These are phyloP conservation scores for Eucera pruinosa DNA, from an alignment of 2,888 invertebrate genomes.

Conservation along the genomic window DNA sequence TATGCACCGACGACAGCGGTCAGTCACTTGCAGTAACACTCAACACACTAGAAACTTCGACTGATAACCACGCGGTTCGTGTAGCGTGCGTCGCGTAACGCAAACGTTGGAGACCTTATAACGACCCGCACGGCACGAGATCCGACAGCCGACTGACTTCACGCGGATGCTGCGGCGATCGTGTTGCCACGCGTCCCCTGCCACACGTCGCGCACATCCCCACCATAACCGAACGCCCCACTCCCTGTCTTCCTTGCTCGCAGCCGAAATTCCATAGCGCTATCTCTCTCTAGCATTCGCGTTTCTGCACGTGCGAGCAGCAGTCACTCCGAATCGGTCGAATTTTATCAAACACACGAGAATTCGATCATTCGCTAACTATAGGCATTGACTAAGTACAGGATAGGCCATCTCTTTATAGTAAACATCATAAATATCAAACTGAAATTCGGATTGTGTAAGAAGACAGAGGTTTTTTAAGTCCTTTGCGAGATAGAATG, in stretches of 20 bases:
- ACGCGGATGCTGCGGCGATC: constrained; percentile 67
- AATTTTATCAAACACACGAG: constrained; percentile 30
- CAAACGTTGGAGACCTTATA: neutral
- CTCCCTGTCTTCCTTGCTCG: constrained; percentile 1
- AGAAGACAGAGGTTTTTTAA: no score
- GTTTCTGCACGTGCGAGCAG: constrained; percentile 47
- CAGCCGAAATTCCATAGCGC: neutral
- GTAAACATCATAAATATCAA: no score
- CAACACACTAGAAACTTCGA: constrained; percentile 19
- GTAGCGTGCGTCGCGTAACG: neutral
- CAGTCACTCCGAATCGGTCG: constrained; percentile 4
- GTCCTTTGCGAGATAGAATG: no score
- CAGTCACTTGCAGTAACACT: neutral
- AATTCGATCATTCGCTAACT: no score
- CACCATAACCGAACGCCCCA: constrained; percentile 14
- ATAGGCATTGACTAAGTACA: no score
- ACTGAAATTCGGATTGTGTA: no score
- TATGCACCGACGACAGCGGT: neutral
- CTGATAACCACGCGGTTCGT: constrained; percentile 46
- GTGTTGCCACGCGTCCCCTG: constrained; percentile 52
- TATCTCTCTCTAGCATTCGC: constrained; percentile 13
- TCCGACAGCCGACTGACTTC: constrained; percentile 68
- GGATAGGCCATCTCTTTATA: no score
- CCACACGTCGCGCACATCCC: constrained; percentile 43
- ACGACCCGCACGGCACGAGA: constrained; percentile 51